These are phyloP conservation scores for Megathymus violae DNA, from an alignment of 1,140 invertebrate genomes.

Conservation along the genomic window DNA sequence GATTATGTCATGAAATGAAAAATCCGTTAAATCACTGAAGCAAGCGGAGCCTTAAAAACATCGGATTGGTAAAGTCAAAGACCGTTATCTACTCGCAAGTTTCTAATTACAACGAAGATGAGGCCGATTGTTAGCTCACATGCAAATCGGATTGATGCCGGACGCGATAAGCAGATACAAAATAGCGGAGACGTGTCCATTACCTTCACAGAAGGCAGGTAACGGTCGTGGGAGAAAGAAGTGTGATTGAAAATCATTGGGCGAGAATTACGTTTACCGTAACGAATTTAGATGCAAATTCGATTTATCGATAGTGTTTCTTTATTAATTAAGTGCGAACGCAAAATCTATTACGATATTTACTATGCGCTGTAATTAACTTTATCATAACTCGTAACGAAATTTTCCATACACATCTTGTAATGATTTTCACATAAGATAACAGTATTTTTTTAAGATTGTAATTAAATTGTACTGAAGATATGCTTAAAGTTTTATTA, in stretches of 20 bases:
- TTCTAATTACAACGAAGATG: conserved; percentile 63
- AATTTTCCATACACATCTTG: neutral
- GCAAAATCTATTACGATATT: conserved; percentile 11
- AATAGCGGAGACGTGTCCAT: conserved; percentile 30
- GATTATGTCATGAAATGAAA: conserved; percentile 7
- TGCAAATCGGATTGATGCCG: conserved; percentile 56
- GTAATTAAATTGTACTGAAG: too few species aligned
- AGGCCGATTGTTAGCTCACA: conserved; percentile 54
- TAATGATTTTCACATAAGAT: too few species aligned
- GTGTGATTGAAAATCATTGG: conserved; percentile 6
- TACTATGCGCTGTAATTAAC: neutral
- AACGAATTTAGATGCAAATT: conserved; percentile 17
- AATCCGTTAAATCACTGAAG: conserved; percentile 19
- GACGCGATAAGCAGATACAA: conserved; percentile 47
- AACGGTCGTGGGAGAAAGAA: conserved; percentile 29
- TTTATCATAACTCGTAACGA: neutral
- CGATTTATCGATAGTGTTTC: conserved; percentile 12
- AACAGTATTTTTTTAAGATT: too few species aligned
- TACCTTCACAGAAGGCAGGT: conserved; percentile 12
- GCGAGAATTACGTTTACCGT: conserved; percentile 22
- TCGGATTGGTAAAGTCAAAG: neutral
- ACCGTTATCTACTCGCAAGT: conserved; percentile 48
- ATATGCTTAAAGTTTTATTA: too few species aligned
- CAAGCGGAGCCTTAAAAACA: conserved; percentile 10
- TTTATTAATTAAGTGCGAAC: conserved; percentile 2